A percentile compares a stretch with the other conserved stretches of the same genome.
Evolutionary conservation across 2,797 vertebrate species (phyloP).

Genomic region (Pachyuromys duprasi): DNA sequence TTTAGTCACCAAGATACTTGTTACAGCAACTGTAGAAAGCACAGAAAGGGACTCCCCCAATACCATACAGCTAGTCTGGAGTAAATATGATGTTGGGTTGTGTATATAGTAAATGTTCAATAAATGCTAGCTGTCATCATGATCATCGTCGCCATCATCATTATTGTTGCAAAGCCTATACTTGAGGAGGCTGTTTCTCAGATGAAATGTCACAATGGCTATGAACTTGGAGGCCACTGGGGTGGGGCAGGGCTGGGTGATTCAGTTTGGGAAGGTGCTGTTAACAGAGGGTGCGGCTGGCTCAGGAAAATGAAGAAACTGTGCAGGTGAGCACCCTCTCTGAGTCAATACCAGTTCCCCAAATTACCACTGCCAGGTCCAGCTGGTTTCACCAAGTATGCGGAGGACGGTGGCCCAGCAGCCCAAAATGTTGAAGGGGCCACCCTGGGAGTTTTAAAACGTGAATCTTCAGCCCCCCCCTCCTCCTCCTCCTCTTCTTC

Average conservation of each 20-base stretch:
- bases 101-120: not conserved
- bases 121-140: not conserved
- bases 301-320: conserved; percentile 15
- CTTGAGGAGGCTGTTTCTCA: not conserved
- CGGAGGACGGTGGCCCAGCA: not conserved
- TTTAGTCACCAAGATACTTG: not conserved
- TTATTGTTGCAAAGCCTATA: not conserved
- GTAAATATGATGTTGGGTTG: not conserved
- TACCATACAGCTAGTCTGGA: not conserved
- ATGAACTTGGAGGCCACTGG: not conserved
- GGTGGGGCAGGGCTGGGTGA: conserved; percentile 39
- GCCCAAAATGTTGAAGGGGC: not conserved
- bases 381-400: not conserved
- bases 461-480: not conserved
- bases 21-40: not conserved
- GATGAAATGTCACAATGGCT: not conserved
- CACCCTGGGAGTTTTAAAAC: not conserved
- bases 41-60: not conserved
- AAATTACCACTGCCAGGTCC: not conserved
- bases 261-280: conserved; percentile 50
- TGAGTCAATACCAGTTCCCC: conserved; percentile 28
- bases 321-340: not conserved
- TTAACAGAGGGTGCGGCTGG: conserved; percentile 45
- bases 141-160: not conserved
- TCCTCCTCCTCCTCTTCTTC: not conserved